Percentiles rank a stretch among this genome's conserved stretches.
phyloP scores from a whole-genome alignment of 2,797 vertebrate species.

The Gephyroberyx darwinii region DNA sequence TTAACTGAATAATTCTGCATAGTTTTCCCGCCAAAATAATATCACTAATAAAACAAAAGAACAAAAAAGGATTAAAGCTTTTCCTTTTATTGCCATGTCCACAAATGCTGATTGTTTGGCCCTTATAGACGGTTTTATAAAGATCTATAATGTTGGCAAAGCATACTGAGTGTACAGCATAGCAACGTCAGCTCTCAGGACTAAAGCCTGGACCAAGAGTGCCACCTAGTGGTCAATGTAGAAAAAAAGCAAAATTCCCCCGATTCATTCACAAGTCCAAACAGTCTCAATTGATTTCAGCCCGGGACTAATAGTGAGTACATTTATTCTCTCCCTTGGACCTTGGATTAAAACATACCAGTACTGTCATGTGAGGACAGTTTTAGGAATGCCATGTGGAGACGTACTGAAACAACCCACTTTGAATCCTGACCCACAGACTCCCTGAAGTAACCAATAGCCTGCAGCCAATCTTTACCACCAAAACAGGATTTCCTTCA shows the following conservation, averaged over 20 bases:
- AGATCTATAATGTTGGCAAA: neutral
- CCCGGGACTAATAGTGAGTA: too few relatives aligned
- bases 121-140: too few relatives aligned
- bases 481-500: neutral
- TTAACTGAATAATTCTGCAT: too few relatives aligned
- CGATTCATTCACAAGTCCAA: too few relatives aligned
- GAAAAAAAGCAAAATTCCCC: neutral
- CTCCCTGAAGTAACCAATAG: neutral
- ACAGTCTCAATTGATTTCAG: too few relatives aligned
- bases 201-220: conserved; percentile 13
- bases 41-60: neutral
- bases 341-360: too few relatives aligned
- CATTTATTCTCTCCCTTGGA: too few relatives aligned
- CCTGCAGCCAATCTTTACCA: neutral
- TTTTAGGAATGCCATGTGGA: neutral
- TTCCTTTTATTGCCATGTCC: neutral
- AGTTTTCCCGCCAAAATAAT: neutral
- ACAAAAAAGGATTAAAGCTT: neutral
- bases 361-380: too few relatives aligned
- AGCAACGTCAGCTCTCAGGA: neutral
- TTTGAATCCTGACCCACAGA: neutral
- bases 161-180: neutral
- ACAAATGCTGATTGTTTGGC: neutral
- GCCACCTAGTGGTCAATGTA: conserved; percentile 51
- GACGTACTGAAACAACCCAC: neutral